Evolutionary conservation across 2,888 invertebrate genomes (phyloP), one percentile per base, ranked within the genome.

Genomic region (Parnassius mnemosyne): DNA sequence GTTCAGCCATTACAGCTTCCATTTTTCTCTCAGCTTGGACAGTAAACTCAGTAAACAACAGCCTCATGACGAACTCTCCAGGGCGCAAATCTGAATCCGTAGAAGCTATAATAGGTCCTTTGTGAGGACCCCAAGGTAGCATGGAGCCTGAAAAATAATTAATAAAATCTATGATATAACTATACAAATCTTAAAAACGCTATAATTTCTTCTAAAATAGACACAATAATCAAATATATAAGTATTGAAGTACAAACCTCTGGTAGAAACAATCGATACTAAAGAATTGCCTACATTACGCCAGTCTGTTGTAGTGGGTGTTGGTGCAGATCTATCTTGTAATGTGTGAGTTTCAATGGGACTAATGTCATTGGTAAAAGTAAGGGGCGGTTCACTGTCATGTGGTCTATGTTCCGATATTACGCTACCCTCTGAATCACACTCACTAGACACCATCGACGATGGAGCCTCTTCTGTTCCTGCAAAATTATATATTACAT

Each of bases 41-140:
- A 0, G 98, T 98, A 78, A 99, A 99, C 85, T 99, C 99, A 1
- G 97, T 95, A 80, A 99, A 98, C 2, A 99, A 93, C 53, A 97
- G 96, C 65, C 98, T 93, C 95, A 99, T 98, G 0, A 99, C 98
- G 87, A 96, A 99, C 87, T 99, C 98, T 11, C 99, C 99, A 0
- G 98, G 97, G 64, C 97, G 93, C 13, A 96, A 87, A 74, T 95
- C 94, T 73, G 94, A 92, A 76, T 96, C 94, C 10, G 85, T 80
- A 34, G 90, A 86, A 49, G 93, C 81, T 64, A 92, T 87, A 43
- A 89, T 80, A n/a, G 94, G 87, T 68, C 96, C 96, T 78, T 96
- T 96, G 74, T 95, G 94, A 7, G 95, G 94, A 53, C 97, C 97
- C 97, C 97, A 97, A 42, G 97, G 97, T 61, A 97, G 80, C 79